Evolutionary conservation across 2,797 vertebrate species (phyloP).

Genomic region (Darevskia nairensis): DNA sequence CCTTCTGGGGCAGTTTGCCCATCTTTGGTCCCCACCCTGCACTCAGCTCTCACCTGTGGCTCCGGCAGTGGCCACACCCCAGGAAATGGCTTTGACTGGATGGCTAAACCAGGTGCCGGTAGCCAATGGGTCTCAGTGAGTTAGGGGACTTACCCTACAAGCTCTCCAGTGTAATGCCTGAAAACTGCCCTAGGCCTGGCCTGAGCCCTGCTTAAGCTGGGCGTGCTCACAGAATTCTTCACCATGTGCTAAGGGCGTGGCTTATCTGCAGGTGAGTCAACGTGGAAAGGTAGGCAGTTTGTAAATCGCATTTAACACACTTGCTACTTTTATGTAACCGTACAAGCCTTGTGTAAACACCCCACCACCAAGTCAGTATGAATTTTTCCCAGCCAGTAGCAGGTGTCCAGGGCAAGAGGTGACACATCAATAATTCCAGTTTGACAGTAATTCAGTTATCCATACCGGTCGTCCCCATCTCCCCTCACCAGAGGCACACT

Average conservation of each 20-base stretch:
- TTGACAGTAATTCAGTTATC: neutral
- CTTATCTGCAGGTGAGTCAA: too few species aligned
- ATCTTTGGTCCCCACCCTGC: too few species aligned
- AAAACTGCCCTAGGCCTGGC: too few species aligned
- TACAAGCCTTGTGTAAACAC: neutral
- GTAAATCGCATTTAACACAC: neutral
- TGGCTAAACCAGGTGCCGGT: too few species aligned
- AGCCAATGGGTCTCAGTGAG: too few species aligned
- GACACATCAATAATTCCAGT: constrained; percentile 7
- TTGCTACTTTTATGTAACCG: neutral
- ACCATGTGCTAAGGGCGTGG: neutral
- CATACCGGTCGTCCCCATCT: neutral
- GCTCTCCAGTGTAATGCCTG: neutral
- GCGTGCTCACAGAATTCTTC: neutral
- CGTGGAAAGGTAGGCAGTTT: neutral
- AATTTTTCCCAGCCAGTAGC: neutral
- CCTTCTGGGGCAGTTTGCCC: too few species aligned
- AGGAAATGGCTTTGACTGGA: too few species aligned
- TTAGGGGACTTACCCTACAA: too few species aligned
- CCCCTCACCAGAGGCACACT: neutral
- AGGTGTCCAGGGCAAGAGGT: neutral
- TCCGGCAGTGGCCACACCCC: too few species aligned
- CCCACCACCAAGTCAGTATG: neutral
- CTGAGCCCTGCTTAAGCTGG: neutral
- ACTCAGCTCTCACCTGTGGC: too few species aligned